These are phyloP conservation scores for Megalonaias nervosa DNA, from an alignment of 1,140 invertebrate genomes.

Conservation along the genomic window DNA sequence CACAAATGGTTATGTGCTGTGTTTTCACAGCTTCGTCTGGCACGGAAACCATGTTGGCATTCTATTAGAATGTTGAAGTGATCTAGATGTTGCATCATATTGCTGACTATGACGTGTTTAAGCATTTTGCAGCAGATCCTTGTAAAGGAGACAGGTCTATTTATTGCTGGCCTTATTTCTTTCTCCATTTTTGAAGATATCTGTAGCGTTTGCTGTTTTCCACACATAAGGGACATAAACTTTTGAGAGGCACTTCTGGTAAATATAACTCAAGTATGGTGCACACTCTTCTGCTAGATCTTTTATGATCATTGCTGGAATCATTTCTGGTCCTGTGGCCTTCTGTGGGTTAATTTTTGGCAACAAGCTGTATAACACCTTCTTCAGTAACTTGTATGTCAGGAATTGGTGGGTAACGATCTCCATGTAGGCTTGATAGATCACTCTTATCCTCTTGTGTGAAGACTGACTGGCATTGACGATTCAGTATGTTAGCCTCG, in stretches of 20 bases:
- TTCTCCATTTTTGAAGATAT: neutral
- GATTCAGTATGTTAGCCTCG: no score
- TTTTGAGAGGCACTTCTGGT: constrained; percentile 1
- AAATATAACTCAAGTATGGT: neutral
- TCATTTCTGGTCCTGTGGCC: constrained; percentile 8
- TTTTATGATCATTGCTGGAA: constrained; percentile 14
- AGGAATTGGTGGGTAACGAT: no score
- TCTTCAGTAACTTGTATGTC: no score
- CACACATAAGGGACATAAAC: constrained; percentile 5
- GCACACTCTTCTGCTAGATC: neutral
- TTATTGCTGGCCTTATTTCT: neutral
- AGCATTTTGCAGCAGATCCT: neutral
- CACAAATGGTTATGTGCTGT: neutral
- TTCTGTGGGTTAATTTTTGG: no score
- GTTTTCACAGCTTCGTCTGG: neutral
- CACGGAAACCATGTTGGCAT: neutral
- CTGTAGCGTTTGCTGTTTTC: neutral
- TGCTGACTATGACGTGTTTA: neutral
- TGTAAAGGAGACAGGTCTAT: neutral
- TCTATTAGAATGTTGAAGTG: neutral
- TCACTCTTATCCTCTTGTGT: no score
- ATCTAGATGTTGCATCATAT: neutral
- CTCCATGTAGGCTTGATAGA: no score
- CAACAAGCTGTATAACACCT: no score
- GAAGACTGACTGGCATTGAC: no score